Conservation (phyloP, 2,888 invertebrate species). For the Pherbina coryleti region DNA sequence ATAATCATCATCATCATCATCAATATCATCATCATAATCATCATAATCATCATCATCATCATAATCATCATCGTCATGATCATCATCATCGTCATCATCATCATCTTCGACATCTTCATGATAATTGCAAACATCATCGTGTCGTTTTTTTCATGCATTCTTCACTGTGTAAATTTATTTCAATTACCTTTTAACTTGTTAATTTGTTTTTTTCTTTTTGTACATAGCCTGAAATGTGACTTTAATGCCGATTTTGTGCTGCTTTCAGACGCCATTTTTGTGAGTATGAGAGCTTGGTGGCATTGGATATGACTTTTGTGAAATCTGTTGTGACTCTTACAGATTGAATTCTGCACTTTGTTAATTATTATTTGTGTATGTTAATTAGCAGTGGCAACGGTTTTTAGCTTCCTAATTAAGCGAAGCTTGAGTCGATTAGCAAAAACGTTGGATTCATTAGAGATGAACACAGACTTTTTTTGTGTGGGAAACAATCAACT, state of each 20-base stretch:
- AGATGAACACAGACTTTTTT: no score
- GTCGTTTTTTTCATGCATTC: slow-evolving; percentile 18
- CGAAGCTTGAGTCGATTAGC: neutral
- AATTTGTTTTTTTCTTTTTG: slow-evolving; percentile 9
- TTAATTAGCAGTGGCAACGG: slow-evolving; percentile 12
- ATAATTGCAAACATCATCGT: neutral
- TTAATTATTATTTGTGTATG: slow-evolving; percentile 2
- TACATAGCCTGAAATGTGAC: slow-evolving; percentile 49
- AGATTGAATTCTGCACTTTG: neutral
- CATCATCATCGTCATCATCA: neutral
- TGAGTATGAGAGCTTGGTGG: neutral
- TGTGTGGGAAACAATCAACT: no score
- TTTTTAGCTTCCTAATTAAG: slow-evolving; percentile 7
- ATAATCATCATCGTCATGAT: neutral
- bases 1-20: neutral
- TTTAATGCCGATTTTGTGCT: slow-evolving; percentile 49
- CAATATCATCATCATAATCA: neutral
- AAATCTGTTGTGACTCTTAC: no score
- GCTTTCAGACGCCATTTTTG: slow-evolving; percentile 21
- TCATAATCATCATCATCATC: neutral
- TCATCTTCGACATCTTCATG: neutral
- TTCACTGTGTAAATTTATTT: slow-evolving; percentile 31
- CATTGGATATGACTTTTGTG: neutral
- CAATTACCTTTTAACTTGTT: slow-evolving; percentile 38
- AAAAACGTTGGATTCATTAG: no score